Conservation (phyloP, 2,888 invertebrate species). For the Theristus sp. region DNA sequence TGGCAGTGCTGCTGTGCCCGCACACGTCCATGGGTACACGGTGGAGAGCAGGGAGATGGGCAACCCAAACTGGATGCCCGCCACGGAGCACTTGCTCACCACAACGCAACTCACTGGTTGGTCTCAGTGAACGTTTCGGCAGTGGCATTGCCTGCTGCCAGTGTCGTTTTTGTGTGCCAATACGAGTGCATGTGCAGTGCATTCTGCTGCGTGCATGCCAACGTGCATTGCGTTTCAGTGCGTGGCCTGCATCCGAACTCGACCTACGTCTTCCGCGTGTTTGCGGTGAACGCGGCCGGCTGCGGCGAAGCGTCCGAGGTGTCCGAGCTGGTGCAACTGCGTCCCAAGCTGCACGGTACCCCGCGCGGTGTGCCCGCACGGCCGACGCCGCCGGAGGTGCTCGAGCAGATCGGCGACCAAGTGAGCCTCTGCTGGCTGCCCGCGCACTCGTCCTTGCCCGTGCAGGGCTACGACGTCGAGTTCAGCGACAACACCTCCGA, state of each 20-base stretch:
- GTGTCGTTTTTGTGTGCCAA: too few species aligned
- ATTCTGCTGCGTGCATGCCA: too few species aligned
- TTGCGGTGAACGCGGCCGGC: slow-evolving; percentile 15
- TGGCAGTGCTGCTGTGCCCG: background rate
- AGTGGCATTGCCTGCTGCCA: too few species aligned
- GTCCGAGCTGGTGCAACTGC: slow-evolving; percentile 17
- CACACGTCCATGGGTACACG: slow-evolving; percentile 13
- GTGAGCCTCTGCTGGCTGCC: slow-evolving; percentile 27
- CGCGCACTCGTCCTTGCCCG: slow-evolving; percentile 22
- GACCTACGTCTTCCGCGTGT: slow-evolving; percentile 27
- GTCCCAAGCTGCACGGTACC: slow-evolving; percentile 11
- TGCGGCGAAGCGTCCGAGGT: slow-evolving; percentile 17
- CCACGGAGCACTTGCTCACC: slow-evolving; percentile 17
- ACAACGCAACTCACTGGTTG: slow-evolving; percentile 18
- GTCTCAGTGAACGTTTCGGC: too few species aligned
- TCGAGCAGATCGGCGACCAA: slow-evolving; percentile 20
- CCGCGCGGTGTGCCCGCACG: slow-evolving; percentile 15
- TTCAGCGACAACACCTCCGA: slow-evolving; percentile 26
- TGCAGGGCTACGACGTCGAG: slow-evolving; percentile 28
- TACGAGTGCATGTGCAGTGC: too few species aligned
- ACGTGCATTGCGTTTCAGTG: too few species aligned
- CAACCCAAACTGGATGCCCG: slow-evolving; percentile 20
- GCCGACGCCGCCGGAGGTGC: slow-evolving; percentile 21
- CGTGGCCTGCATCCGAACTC: slow-evolving; percentile 18
- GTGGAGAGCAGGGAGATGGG: slow-evolving; percentile 25